Evolutionary conservation across 2,797 vertebrate species (phyloP).

Genomic region (Acanthiza pusilla): DNA sequence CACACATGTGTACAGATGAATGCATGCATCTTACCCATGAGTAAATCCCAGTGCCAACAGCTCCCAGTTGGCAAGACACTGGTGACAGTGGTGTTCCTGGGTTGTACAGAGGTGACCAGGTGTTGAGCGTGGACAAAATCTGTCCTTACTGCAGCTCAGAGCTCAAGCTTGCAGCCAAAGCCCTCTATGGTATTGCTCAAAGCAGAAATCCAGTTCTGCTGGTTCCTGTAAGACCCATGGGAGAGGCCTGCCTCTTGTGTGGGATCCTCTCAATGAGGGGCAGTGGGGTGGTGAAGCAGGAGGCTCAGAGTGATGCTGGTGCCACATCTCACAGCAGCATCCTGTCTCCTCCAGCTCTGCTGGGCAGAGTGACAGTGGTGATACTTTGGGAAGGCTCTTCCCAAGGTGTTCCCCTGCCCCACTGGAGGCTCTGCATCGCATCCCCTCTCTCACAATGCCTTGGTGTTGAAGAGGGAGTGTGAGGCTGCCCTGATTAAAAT

Average conservation of each 20-base stretch:
- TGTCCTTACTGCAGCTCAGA: neutral
- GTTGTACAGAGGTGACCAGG: neutral
- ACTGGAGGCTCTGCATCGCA: accelerated
- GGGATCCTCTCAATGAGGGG: neutral
- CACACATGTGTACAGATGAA: neutral
- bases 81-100: neutral
- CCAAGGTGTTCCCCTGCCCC: neutral
- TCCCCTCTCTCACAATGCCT: neutral
- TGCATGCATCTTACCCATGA: accelerated
- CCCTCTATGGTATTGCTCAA: neutral
- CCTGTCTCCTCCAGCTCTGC: accelerated
- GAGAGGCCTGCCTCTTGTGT: neutral
- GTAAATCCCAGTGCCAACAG: neutral
- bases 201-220: neutral
- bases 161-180: neutral
- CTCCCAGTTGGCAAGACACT: neutral
- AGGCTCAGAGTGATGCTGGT: too few species aligned
- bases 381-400: neutral
- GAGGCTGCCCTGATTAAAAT: conserved; percentile 39
- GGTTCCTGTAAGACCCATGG: neutral
- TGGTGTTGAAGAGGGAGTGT: neutral
- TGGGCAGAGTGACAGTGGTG: neutral
- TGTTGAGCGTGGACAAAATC: neutral
- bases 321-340: neutral
- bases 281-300: neutral